These are phyloP conservation scores for Mungos mungo DNA, from an alignment of 2,113 vertebrate species.

Conservation along the genomic window DNA sequence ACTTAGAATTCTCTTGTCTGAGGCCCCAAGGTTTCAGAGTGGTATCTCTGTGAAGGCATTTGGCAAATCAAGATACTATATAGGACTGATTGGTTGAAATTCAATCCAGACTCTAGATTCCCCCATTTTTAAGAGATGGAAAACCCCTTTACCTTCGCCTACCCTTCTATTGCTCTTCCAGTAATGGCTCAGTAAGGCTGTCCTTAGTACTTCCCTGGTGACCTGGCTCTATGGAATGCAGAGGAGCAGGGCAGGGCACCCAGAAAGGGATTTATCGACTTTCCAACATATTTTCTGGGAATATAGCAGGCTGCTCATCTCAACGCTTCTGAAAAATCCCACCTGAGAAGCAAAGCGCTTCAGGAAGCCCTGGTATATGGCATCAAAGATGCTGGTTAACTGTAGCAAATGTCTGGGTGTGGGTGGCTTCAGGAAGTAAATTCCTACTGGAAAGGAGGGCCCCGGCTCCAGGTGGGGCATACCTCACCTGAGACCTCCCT, in stretches of 20 bases:
- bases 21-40: neutral
- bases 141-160: neutral
- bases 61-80: neutral
- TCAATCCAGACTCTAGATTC: neutral
- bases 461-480: neutral
- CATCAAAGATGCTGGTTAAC: constrained; percentile 1
- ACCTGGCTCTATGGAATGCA: neutral
- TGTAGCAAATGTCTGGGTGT: neutral
- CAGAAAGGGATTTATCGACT: neutral
- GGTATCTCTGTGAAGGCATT: neutral
- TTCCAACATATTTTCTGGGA: neutral
- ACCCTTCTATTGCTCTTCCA: neutral
- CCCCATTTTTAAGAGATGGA: neutral
- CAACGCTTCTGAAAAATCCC: constrained; percentile 1
- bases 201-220: neutral
- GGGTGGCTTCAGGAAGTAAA: neutral
- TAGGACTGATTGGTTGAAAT: neutral
- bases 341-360: neutral
- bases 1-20: neutral
- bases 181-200: neutral
- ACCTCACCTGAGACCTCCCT: constrained; percentile 2
- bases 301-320: neutral
- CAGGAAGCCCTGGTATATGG: neutral
- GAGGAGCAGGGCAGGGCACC: neutral
- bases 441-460: neutral